Base-by-base conservation (phyloP, 2,797 vertebrate genomes). In the Phalloptychus januarius region DNA sequence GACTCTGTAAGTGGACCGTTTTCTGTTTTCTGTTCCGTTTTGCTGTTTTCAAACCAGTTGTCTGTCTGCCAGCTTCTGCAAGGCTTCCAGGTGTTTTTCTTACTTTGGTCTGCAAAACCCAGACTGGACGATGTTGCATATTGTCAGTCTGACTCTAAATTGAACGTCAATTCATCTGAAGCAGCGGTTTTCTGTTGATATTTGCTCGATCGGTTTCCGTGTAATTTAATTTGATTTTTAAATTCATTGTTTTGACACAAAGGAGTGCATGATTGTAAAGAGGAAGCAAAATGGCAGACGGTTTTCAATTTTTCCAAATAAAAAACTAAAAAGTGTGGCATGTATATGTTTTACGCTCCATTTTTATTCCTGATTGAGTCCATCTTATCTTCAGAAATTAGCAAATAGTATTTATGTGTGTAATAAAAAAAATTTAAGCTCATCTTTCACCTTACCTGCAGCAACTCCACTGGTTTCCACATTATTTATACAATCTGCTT, bases 81-180 rank as follows among this genome's bases (percentile, higher is more conserved):
- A 33, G 25, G 13, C 46, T 48, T 74, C 50, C 28, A 69, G 5
- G 74, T 28, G 8, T 58, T 48, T 15, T 46, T 85, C 31, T 80
- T 83, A 65, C 73, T 80, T 87, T 75, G 86, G 78, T 78, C 85
- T 69, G 76, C 50, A 50, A 83, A 72, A 44, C 54, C 58, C 28
- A 74, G 45, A 76, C 76, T 84, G 74, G 81, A 67, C 81, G n/a
- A 71, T 82, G 78, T 88, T 71, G 56, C 86, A 81, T 77, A 79
- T 70, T 83, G 76, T 90, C 80, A 86, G 83, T 83, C 72, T 69
- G 69, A 86, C 82, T 75, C 77, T 63, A 93, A 94, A 80, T 78
- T 52, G 85, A 83, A 82, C 63, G 45, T 86, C 83, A 84, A 76
- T 91, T 75, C 70, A 75, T 70, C 74, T 70, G 33, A 73, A 7